Base-by-base conservation (phyloP, 1,140 invertebrate genomes). In the Belonocnema kinseyi region DNA sequence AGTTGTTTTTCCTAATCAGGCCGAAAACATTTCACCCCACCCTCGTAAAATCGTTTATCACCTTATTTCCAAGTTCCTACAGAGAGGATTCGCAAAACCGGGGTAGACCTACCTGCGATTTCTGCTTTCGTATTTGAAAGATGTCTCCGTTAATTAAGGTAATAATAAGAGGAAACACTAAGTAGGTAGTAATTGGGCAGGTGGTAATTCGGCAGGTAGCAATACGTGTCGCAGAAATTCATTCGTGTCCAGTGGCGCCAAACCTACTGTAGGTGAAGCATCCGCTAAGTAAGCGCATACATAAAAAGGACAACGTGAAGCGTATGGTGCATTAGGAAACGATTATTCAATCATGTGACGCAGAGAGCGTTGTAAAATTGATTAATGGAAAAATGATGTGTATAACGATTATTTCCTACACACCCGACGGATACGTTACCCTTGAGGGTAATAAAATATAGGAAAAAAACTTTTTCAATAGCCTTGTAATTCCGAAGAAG, bases 11-110 rank as follows among this genome's bases (percentile, higher is more conserved):
- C n/a, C n/a, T n/a, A n/a, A n/a, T n/a, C n/a, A n/a, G n/a, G n/a
- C n/a, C n/a, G n/a, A n/a, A n/a, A n/a, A n/a, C n/a, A n/a, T n/a
- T n/a, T n/a, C n/a, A n/a, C n/a, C n/a, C n/a, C n/a, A n/a, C n/a
- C n/a, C n/a, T n/a, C n/a, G n/a, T 87, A 26, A 75, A 76, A 53
- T 75, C 71, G 54, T 86, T 87, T 77, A 80, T 86, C 54, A n/a
- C 21, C 26, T 76, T 85, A 75, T 50, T 78, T 52, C 82, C 84
- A 74, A 80, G 46, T 14, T 77, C 79, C 33, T 84, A 83, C 75
- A 83, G 79, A 0, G 51, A 75, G 13, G 58, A 78, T 58, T 76
- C 66, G 17, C 78, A 82, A 71, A 77, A 82, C 0, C 50, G 5
- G 74, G 11, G 21, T 26, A 4, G 74, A 80, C 14, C 33, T 86